Percentiles rank a stretch among this genome's conserved stretches.
Conservation (phyloP, 1,140 invertebrate genomes). For the Aphelenchoides besseyi region DNA sequence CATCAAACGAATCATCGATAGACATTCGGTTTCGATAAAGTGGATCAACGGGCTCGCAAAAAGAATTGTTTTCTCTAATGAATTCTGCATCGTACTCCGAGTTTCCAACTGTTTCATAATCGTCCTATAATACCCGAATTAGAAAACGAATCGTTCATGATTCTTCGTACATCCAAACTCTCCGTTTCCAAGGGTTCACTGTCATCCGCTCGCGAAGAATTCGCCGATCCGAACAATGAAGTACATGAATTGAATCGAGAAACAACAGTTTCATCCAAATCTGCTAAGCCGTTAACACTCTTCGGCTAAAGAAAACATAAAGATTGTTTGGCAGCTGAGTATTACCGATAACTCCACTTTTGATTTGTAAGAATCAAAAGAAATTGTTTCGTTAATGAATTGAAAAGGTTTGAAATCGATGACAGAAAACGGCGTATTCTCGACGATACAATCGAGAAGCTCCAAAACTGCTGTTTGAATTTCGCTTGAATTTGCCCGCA, state of each 20-base stretch:
- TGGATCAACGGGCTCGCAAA: background rate
- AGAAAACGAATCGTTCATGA: background rate
- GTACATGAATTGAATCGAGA: conserved; percentile 1
- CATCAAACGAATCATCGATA: background rate
- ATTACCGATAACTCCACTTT: background rate
- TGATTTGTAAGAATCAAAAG: background rate
- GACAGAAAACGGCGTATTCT: background rate
- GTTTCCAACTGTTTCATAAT: background rate
- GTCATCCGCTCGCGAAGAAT: conserved; percentile 4
- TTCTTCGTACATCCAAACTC: background rate
- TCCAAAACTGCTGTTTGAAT: conserved; percentile 7
- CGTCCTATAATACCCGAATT: background rate
- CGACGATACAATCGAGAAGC: background rate
- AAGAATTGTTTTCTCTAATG: background rate
- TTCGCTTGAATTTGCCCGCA: background rate
- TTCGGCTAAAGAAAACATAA: conserved; percentile 2
- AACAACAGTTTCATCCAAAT: conserved; percentile 7
- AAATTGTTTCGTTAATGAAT: conserved; percentile 6
- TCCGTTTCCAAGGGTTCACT: background rate
- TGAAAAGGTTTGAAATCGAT: conserved; percentile 3
- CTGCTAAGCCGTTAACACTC: background rate
- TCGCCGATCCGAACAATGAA: conserved; percentile 9
- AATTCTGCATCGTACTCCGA: background rate
- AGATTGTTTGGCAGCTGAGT: no score
- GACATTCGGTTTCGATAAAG: conserved; percentile 1